These are phyloP conservation scores for Trichogramma evanescens DNA, from an alignment of 2,888 invertebrate species.

Conservation along the genomic window DNA sequence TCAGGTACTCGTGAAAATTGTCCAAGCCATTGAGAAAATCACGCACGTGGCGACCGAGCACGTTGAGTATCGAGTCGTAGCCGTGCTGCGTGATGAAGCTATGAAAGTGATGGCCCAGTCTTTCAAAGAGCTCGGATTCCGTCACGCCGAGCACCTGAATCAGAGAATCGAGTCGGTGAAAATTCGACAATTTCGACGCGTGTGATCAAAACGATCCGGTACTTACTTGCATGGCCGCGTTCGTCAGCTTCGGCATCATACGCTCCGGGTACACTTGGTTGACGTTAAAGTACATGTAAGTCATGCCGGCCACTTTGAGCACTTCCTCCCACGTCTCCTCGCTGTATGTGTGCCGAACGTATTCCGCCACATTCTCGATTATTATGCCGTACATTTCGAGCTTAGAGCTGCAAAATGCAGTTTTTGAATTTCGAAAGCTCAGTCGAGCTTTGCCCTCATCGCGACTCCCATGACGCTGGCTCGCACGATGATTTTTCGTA, in stretches of 20 bases:
- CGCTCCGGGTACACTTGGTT: slow-evolving; percentile 92
- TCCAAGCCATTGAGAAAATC: slow-evolving; percentile 94
- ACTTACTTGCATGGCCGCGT: slow-evolving; percentile 75
- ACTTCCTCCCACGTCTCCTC: slow-evolving; percentile 93
- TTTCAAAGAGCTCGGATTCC: slow-evolving; percentile 85
- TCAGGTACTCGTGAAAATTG: slow-evolving; percentile 93
- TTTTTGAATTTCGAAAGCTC: too few relatives aligned
- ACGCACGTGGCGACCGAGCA: slow-evolving; percentile 86
- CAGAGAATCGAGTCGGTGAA: not conserved
- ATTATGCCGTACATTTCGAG: slow-evolving; percentile 86
- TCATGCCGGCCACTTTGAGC: slow-evolving; percentile 75
- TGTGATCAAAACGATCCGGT: not conserved
- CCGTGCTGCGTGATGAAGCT: slow-evolving; percentile 91
- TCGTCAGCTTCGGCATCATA: slow-evolving; percentile 74
- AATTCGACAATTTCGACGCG: not conserved
- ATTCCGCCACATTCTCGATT: slow-evolving; percentile 88
- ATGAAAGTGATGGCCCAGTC: slow-evolving; percentile 91
- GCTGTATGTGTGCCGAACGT: slow-evolving; percentile 84
- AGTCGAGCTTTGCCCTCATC: too few relatives aligned
- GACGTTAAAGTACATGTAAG: slow-evolving; percentile 78
- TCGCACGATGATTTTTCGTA: too few relatives aligned
- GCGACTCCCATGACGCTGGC: too few relatives aligned
- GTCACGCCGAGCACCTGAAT: slow-evolving; percentile 75
- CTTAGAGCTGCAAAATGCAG: too few relatives aligned
- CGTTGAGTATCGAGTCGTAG: slow-evolving; percentile 84